phyloP scores from a whole-genome alignment of 2,113 vertebrate species.

The Dissostichus mawsoni region DNA sequence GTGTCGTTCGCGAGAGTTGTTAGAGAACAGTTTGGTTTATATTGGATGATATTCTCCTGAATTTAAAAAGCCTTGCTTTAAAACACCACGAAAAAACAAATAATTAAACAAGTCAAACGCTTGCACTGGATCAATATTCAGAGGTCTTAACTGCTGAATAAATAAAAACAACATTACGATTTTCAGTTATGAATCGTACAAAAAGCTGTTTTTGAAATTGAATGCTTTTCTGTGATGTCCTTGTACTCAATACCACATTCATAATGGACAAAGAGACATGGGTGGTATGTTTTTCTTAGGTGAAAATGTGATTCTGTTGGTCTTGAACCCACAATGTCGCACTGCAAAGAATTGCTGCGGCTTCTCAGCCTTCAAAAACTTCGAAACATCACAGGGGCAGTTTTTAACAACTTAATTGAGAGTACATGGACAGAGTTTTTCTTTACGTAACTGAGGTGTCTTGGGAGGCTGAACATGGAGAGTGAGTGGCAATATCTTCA shows the following conservation, averaged over 20 bases:
- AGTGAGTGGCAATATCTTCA: constrained; percentile 22
- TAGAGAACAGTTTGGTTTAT: no score
- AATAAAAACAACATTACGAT: neutral
- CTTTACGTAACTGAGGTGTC: neutral
- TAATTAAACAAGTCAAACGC: no score
- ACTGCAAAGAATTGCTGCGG: neutral
- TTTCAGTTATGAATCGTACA: neutral
- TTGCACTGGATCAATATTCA: neutral
- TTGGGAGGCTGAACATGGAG: constrained; percentile 12
- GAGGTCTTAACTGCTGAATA: neutral
- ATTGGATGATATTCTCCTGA: neutral
- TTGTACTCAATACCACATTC: neutral
- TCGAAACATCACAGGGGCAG: neutral
- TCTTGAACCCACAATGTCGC: neutral
- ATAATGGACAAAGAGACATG: neutral
- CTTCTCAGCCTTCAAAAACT: neutral
- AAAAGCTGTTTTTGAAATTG: neutral
- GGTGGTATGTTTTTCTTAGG: neutral
- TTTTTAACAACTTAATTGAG: constrained; percentile 1
- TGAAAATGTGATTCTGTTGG: neutral
- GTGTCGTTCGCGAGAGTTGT: no score
- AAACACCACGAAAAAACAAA: neutral
- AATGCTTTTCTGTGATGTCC: neutral
- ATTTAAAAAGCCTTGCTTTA: neutral
- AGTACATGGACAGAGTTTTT: neutral